Evolutionary conservation across 2,888 invertebrate species (phyloP).

Genomic region (Lithophane leautieri): DNA sequence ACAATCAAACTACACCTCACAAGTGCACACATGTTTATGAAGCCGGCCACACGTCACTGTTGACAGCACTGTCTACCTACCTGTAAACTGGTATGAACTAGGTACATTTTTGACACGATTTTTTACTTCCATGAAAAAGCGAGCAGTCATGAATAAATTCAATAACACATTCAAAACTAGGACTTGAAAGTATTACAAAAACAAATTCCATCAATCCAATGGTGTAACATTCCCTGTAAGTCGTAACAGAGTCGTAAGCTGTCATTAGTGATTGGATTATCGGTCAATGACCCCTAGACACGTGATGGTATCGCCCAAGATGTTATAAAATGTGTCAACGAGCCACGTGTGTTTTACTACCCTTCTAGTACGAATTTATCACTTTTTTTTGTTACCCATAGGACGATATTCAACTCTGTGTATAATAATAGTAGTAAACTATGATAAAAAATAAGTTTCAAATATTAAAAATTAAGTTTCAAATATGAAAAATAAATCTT

Average conservation of each 20-base stretch:
- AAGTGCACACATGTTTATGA: no score
- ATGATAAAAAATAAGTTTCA: not conserved
- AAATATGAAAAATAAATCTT: no score
- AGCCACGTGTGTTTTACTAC: slow-evolving; percentile 42
- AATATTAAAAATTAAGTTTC: no score
- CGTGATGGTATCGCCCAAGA: slow-evolving; percentile 58
- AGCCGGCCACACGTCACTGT: no score
- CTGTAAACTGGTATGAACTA: no score
- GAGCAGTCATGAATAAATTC: not conserved
- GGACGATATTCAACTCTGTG: not conserved
- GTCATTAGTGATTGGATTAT: slow-evolving; percentile 78
- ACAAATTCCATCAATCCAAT: slow-evolving; percentile 45
- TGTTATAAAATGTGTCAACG: slow-evolving; percentile 62
- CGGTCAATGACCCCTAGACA: slow-evolving; percentile 74
- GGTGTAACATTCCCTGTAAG: slow-evolving; percentile 57
- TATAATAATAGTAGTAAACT: not conserved
- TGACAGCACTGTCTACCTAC: no score
- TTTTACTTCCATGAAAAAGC: no score
- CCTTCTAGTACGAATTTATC: slow-evolving; percentile 35
- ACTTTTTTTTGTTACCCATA: slow-evolving; percentile 24
- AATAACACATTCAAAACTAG: slow-evolving; percentile 28
- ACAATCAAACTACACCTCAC: no score
- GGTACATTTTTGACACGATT: no score
- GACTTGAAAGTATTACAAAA: slow-evolving; percentile 27
- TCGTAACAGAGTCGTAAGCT: slow-evolving; percentile 62